These are phyloP conservation scores for Agriopis leucophaearia DNA, from an alignment of 2,888 invertebrate species.

Conservation along the genomic window DNA sequence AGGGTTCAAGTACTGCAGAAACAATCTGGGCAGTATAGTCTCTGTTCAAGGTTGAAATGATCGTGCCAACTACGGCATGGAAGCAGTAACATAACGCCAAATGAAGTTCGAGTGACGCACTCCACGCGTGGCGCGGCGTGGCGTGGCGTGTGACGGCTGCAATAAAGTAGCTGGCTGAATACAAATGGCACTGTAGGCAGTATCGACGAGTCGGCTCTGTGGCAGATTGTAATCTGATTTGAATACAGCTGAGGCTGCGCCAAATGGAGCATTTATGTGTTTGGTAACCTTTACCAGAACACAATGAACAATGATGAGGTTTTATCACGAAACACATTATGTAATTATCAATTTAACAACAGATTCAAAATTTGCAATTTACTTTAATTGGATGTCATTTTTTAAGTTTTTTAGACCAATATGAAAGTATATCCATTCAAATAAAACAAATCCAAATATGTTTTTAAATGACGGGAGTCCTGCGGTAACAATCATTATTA, in stretches of 20 bases:
- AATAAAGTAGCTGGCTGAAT: constrained; percentile 61
- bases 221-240: constrained; percentile 25
- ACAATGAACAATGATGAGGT: constrained; percentile 9
- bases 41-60: constrained; percentile 4
- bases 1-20: background rate
- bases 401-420: too few relatives aligned
- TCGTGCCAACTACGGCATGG: background rate
- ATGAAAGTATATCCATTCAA: too few relatives aligned
- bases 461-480: too few relatives aligned
- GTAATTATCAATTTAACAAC: too few relatives aligned
- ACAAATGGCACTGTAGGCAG: constrained; percentile 48
- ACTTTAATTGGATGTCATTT: too few relatives aligned
- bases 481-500: too few relatives aligned
- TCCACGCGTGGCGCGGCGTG: constrained; percentile 39
- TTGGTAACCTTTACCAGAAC: constrained; percentile 16
- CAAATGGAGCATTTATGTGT: constrained; percentile 23
- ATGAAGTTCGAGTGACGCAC: constrained; percentile 45
- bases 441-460: too few relatives aligned
- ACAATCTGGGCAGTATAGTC: background rate
- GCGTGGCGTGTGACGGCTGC: constrained; percentile 50
- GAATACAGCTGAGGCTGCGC: constrained; percentile 15
- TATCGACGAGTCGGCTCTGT: constrained; percentile 17
- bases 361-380: too few relatives aligned
- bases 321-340: too few relatives aligned
- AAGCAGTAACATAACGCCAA: constrained; percentile 36